These are phyloP conservation scores for Agelastica alni DNA, from an alignment of 2,888 invertebrate genomes.

Conservation along the genomic window DNA sequence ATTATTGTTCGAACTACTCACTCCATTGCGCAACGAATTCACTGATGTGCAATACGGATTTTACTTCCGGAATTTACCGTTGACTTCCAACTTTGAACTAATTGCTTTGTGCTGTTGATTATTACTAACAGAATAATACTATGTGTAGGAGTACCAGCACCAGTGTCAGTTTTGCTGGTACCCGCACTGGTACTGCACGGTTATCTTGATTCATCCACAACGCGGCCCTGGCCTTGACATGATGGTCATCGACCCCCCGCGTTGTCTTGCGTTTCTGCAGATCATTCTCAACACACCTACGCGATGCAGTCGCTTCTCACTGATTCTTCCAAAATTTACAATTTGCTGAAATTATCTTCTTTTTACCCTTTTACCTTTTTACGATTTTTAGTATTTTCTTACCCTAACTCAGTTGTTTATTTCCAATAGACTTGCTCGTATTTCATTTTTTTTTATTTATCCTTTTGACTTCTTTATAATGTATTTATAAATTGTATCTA, in stretches of 20 bases:
- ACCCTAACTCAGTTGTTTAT: too few species aligned
- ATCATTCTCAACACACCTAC: conserved; percentile 41
- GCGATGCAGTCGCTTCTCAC: conserved; percentile 30
- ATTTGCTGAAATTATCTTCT: too few species aligned
- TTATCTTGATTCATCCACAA: conserved; percentile 44
- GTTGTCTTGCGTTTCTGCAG: conserved; percentile 41
- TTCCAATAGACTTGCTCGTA: too few species aligned
- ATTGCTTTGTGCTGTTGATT: conserved; percentile 35
- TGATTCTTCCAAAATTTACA: too few species aligned
- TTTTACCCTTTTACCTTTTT: too few species aligned
- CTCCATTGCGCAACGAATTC: conserved; percentile 51
- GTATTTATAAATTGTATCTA: too few species aligned
- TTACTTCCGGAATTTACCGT: conserved; percentile 55
- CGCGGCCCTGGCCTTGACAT: conserved; percentile 39
- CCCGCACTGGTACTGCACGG: conserved; percentile 47
- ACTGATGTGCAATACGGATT: conserved; percentile 53
- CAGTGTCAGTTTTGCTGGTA: conserved; percentile 37
- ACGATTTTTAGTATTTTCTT: too few species aligned
- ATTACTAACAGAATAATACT: conserved; percentile 35
- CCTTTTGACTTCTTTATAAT: too few species aligned
- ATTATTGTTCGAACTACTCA: conserved; percentile 39
- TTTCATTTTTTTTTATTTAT: too few species aligned
- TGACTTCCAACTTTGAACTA: conserved; percentile 37
- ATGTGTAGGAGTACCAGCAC: conserved; percentile 31
- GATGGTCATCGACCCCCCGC: conserved; percentile 50